phyloP scores from a whole-genome alignment of 2,888 invertebrate species.

The Drosophila prolongata region DNA sequence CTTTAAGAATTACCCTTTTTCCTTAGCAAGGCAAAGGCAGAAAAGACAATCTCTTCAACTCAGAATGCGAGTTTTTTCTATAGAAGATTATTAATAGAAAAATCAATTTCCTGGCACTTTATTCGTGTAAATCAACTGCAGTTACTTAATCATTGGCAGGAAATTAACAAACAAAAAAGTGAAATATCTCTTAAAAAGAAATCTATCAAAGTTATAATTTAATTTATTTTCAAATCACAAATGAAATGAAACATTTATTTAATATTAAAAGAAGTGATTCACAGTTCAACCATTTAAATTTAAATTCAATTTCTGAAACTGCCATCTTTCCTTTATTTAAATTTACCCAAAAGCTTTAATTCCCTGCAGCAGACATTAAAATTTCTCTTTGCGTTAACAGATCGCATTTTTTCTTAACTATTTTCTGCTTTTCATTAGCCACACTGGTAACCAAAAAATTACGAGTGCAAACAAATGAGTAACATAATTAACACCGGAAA shows the following conservation, averaged over 20 bases:
- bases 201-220: too few species aligned
- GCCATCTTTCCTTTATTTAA: too few species aligned
- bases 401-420: slow-evolving; percentile 7
- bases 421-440: slow-evolving; percentile 23
- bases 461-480: slow-evolving; percentile 22
- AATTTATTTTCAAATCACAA: too few species aligned
- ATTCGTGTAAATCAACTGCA: slow-evolving; percentile 16
- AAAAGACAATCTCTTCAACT: slow-evolving; percentile 1
- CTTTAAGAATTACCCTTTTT: slow-evolving; percentile 14
- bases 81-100: slow-evolving; percentile 6
- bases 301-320: neutral
- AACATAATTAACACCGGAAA: slow-evolving; percentile 28
- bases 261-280: too few species aligned
- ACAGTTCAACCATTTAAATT: neutral
- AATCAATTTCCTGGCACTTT: slow-evolving; percentile 24
- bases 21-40: too few species aligned
- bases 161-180: slow-evolving; percentile 8
- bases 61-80: neutral
- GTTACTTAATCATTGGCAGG: slow-evolving; percentile 7
- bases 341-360: neutral
- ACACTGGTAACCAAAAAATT: neutral
- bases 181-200: neutral
- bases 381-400: slow-evolving; percentile 10
- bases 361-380: slow-evolving; percentile 3
- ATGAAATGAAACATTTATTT: too few species aligned